Conservation (phyloP, 2,797 vertebrate species). For the Protosalanx chinensis region DNA sequence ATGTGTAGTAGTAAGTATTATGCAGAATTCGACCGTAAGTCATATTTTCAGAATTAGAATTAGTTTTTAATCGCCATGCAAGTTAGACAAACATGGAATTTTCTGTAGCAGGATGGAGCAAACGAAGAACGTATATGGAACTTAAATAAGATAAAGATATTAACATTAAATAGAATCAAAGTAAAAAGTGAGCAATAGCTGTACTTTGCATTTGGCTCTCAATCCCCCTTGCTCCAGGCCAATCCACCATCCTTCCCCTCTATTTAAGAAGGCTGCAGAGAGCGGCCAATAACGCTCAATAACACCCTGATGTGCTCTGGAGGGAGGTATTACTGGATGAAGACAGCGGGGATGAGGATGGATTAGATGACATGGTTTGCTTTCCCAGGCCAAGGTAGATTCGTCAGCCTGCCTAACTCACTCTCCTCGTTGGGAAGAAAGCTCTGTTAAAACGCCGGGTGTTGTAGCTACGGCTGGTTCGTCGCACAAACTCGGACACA, state of each 20-base stretch:
- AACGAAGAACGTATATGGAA: no score
- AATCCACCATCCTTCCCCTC: slow-evolving; percentile 36
- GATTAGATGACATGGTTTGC: slow-evolving; percentile 47
- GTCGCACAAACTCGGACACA: slow-evolving; percentile 11
- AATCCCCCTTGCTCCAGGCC: slow-evolving; percentile 23
- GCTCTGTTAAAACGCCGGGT: slow-evolving; percentile 14
- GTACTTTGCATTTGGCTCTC: background rate
- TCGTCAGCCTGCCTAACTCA: slow-evolving; percentile 41
- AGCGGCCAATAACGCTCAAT: slow-evolving; percentile 49
- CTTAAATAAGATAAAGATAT: no score
- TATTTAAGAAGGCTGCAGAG: slow-evolving; percentile 50
- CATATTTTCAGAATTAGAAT: no score
- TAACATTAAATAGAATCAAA: no score
- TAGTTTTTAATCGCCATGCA: no score
- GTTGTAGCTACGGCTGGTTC: background rate
- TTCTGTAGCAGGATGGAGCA: no score
- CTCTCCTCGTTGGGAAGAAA: slow-evolving; percentile 19
- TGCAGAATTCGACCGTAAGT: no score
- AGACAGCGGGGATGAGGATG: slow-evolving; percentile 10
- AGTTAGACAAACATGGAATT: no score
- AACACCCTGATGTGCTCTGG: slow-evolving; percentile 37
- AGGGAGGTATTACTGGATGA: slow-evolving; percentile 56
- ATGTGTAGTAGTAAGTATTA: no score
- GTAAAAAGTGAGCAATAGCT: no score
- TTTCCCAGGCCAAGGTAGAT: slow-evolving; percentile 42